Evolutionary conservation across 2,888 invertebrate species (phyloP), one percentile per base, ranked within the genome.

Genomic region (Acronicta alni): DNA sequence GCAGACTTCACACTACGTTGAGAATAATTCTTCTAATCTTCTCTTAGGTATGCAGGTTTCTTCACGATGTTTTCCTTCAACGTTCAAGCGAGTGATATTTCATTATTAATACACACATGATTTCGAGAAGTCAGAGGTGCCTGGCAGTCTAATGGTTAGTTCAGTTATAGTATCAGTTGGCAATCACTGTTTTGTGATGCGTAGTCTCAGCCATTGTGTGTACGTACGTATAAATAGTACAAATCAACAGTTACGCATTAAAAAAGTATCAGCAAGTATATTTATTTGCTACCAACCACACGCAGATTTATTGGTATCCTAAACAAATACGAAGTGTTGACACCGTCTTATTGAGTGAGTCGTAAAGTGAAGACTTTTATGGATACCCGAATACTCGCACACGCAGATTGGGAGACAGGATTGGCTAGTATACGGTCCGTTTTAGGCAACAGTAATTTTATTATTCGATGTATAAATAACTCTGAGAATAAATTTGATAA

Each of bases 301-400:
- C 42, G 48, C 47, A 65, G 76, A 86, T 85, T 88, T 88, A 90
- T 89, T 87, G 81, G 77, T 46, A 66, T 74, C 86, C 86, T 87
- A 84, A 88, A 84, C 83, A 89, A 91, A 90, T 88, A 90, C 72
- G 52, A 63, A 65, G 64, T 86, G 82, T 87, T 86, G 85, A 84
- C 84, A 77, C 65, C 77, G 78, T 75, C 80, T 84, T 86, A 88
- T 87, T 84, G 83, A 80, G 73, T 71, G 82, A 84, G 41, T 64
- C 74, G 74, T 76, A 73, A 70, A 70, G 61, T 70, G 61, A 48
- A 55, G 69, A 60, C 59, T 78, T 84, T 84, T 86, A 77, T 69
- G 67, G 52, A 78, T 18, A 54, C 39, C 47, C 48, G 38, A 35
- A 44, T 47, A 81, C 77, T 63, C 58, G 72, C 73, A 72, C 64